Evolutionary conservation across 2,797 vertebrate genomes (phyloP).

Genomic region (Denticeps clupeoides): DNA sequence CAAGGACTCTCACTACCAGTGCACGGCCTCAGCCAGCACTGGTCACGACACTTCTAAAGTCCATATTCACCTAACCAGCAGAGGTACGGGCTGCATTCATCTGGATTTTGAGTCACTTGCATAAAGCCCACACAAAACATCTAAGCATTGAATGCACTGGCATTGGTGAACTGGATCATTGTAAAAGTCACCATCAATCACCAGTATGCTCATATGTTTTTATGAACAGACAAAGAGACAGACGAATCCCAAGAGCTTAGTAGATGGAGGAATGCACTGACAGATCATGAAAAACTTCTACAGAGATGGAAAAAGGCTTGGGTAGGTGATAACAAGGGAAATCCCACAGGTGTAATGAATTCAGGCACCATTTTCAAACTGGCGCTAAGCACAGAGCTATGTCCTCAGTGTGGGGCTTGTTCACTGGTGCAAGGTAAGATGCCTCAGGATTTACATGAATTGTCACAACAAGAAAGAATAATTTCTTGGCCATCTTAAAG

Average conservation of each 20-base stretch:
- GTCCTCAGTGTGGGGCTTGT: too few species aligned
- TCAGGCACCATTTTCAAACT: too few species aligned
- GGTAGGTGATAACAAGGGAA: slow-evolving; percentile 55
- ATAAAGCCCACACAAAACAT: neutral
- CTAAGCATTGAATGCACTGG: neutral
- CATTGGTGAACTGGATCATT: too few species aligned
- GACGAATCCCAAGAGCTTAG: slow-evolving; percentile 63
- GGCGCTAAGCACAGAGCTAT: too few species aligned
- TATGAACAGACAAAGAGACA: slow-evolving; percentile 59
- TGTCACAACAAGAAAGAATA: too few species aligned
- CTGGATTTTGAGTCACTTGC: neutral
- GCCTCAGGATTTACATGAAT: too few species aligned
- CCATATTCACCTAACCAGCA: slow-evolving; percentile 48
- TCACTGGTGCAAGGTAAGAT: too few species aligned
- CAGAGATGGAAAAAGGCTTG: slow-evolving; percentile 76
- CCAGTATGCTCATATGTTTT: too few species aligned
- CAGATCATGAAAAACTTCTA: slow-evolving; percentile 72
- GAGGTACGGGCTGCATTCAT: slow-evolving; percentile 43
- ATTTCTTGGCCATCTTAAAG: too few species aligned
- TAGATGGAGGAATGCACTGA: slow-evolving; percentile 69
- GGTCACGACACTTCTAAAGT: slow-evolving; percentile 61
- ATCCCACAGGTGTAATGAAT: too few species aligned
- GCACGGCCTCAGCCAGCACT: slow-evolving; percentile 59
- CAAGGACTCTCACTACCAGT: slow-evolving; percentile 68
- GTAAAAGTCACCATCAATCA: too few species aligned